Evolutionary conservation across 2,888 invertebrate genomes (phyloP), one percentile per base, ranked within the genome.

Genomic region (Ectemnius cavifrons): DNA sequence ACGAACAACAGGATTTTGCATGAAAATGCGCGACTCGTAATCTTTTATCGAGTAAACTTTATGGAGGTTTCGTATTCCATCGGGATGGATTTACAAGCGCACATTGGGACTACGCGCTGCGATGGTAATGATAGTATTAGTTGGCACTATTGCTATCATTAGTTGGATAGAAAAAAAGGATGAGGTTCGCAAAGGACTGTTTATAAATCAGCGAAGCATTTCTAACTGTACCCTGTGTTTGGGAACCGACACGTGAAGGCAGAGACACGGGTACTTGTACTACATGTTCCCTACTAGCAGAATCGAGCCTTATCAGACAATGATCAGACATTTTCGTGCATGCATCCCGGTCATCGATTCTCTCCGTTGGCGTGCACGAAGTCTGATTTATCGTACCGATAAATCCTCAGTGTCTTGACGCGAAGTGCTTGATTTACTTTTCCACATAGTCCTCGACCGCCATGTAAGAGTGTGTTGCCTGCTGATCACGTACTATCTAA

Each of bases 261-360:
- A 14, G 52, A 14, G n/a, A 14, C 52, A 52, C 52, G 16, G 11
- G 16, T 52, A 52, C 52, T 16, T 52, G n/a, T 52, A 52, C 8
- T 37, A 52, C 52, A 16, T 13, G 52, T 52, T 52, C 13, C 16
- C 1, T 14, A 52, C 52, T 16, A 16, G 11, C 1, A 14, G 52
- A 52, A 52, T 52, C 16, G 52, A 52, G 16, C n/a, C 52, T 52
- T 52, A 52, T 52, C 52, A 52, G 16, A 52, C 52, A 14, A 52
- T 52, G 52, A 52, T 52, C 52, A 52, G 52, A 16, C 5, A 52
- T 52, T 52, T 52, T 52, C 52, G 52, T 52, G 52, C 52, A 52
- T 52, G 52, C 52, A 52, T 52, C 52, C 52, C 16, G 52, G 52
- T 52, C 52, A 52, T 52, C 52, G 52, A 52, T 52, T 52, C 16